Evolutionary conservation across 2,888 invertebrate genomes (phyloP), one percentile per base, ranked within the genome.

Genomic region (Hemicrepidius hirtus): DNA sequence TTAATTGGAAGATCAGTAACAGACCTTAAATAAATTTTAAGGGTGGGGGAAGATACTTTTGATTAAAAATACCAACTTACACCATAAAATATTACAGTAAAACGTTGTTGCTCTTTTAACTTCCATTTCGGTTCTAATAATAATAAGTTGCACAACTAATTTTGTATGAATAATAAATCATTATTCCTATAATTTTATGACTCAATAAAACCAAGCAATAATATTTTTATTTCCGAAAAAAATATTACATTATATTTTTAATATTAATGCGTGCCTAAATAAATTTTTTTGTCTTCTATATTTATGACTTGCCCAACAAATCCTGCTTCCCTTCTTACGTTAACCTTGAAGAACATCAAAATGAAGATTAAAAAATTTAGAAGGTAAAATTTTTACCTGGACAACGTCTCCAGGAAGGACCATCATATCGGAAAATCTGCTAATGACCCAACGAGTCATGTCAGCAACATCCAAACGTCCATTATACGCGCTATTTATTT

Each of bases 271-370:
- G 46, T 46, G 16, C 20, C 46, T 4, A 46, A 1, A 10, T 9
- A 55, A 55, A 55, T 9, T n/a, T 35, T 28, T 5, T 12, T 55
- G 13, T 28, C 55, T 12, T 55, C 55, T 18, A 55, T n/a, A 1
- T 24, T 16, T 13, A 55, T 35, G 1, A 55, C 16, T 55, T 55
- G 55, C 35, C 55, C 55, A 13, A 35, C 16, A 28, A 55, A 55
- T 2, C 55, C 55, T 4, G 28, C 55, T 55, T 35, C 55, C 9
- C 28, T n/a, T 55, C 13, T 28, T 7, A 55, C 12, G 18, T 35
- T 55, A 28, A 55, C 16, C 46, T 46, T n/a, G n/a, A n/a, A n/a
- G n/a, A n/a, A n/a, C n/a, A n/a, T n/a, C n/a, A n/a, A n/a, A n/a
- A n/a, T n/a, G n/a, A n/a, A n/a, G n/a, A n/a, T n/a, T n/a, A 28